Conservation (phyloP, 1,140 invertebrate species). For the Lepidostoma basale region DNA sequence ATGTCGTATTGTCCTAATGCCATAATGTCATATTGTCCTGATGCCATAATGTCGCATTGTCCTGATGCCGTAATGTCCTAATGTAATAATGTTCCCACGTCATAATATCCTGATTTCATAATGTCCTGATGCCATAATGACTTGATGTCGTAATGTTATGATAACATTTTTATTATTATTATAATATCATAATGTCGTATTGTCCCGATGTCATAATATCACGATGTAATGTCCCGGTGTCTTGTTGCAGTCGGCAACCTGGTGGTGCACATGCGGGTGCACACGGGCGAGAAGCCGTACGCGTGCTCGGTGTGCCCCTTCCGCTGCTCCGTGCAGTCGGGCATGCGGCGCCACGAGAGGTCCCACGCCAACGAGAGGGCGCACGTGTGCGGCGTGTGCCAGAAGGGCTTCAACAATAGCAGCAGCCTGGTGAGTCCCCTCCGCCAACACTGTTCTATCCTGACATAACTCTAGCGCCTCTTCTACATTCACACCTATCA, state of each 20-base stretch:
- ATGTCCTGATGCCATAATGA: too few relatives aligned
- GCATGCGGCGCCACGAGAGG: slow-evolving; percentile 35
- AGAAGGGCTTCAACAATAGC: slow-evolving; percentile 38
- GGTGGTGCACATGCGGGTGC: slow-evolving; percentile 49
- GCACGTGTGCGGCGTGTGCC: slow-evolving; percentile 35
- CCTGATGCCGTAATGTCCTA: too few relatives aligned
- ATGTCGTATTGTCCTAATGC: too few relatives aligned
- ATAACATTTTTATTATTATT: background rate
- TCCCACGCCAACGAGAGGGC: slow-evolving; percentile 30
- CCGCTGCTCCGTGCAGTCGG: slow-evolving; percentile 40
- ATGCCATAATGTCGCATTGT: too few relatives aligned
- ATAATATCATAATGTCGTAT: too few relatives aligned
- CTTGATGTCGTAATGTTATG: too few relatives aligned
- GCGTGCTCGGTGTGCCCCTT: slow-evolving; percentile 59
- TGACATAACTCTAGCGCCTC: too few relatives aligned
- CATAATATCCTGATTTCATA: too few relatives aligned
- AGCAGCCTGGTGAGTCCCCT: slow-evolving; percentile 38
- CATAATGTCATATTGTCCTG: too few relatives aligned
- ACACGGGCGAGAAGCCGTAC: slow-evolving; percentile 64
- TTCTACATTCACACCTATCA: too few relatives aligned
- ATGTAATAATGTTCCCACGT: too few relatives aligned
- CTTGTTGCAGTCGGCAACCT: slow-evolving; percentile 41
- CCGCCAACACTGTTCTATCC: too few relatives aligned
- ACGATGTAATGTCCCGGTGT: background rate
- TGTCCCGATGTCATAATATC: background rate